These are phyloP conservation scores for Machaerirhynchus nigripectus DNA, from an alignment of 2,113 vertebrate genomes.

Conservation along the genomic window DNA sequence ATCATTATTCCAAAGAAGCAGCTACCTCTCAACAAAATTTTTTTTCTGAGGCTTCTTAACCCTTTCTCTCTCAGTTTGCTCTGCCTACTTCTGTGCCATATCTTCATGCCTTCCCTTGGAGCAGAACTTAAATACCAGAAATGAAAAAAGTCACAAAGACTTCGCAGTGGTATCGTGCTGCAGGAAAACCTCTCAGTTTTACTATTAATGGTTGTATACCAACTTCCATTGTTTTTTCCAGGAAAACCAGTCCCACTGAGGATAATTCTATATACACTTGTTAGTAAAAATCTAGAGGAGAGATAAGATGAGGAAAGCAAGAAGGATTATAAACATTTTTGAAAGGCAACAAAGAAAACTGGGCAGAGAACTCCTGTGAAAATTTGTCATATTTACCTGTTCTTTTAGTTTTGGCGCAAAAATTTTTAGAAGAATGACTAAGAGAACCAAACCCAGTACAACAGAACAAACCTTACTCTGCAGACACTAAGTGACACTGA, in stretches of 20 bases:
- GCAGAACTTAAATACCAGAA: background rate
- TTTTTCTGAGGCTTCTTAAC: background rate
- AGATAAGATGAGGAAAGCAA: background rate
- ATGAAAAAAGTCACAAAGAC: background rate
- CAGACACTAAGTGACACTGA: background rate
- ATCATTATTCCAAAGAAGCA: background rate
- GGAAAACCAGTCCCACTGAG: background rate
- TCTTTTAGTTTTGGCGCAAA: background rate
- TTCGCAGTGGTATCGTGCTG: fast-evolving
- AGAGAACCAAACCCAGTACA: background rate
- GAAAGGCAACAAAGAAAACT: background rate
- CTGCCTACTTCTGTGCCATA: background rate
- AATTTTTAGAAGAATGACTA: background rate
- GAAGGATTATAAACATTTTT: background rate
- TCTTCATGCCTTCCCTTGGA: background rate
- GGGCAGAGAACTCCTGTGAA: background rate
- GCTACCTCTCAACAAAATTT: background rate
- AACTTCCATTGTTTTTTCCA: background rate
- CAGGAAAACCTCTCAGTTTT: background rate
- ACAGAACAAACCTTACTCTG: background rate
- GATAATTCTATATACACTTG: background rate
- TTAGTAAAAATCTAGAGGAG: background rate
- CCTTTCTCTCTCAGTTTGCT: background rate
- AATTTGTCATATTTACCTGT: background rate
- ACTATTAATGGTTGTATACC: background rate